Conservation (phyloP, 2,113 vertebrate genomes). For the Dasypus novemcinctus region DNA sequence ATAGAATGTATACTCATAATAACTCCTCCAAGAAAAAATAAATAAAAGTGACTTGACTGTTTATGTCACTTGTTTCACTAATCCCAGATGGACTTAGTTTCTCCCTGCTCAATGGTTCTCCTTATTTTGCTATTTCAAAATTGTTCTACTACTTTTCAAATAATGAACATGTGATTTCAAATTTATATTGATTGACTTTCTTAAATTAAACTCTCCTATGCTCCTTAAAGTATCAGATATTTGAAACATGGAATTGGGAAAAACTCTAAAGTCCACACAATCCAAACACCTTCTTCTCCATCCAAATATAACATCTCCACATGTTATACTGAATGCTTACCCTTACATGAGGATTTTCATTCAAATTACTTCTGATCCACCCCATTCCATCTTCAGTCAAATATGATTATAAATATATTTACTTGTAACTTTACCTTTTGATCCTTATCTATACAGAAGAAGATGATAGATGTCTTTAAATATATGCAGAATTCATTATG, state of each 20-base stretch:
- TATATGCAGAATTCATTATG: not conserved
- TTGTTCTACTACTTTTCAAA: not conserved
- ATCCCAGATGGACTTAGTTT: conserved; percentile 58
- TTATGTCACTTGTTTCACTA: conserved; percentile 67
- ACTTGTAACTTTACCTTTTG: not conserved
- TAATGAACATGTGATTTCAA: not conserved
- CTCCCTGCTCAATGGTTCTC: not conserved
- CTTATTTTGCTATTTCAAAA: conserved; percentile 39
- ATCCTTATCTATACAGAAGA: not conserved
- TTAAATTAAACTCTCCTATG: not conserved
- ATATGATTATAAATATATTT: not conserved
- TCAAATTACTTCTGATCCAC: not conserved
- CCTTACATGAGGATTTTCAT: not conserved
- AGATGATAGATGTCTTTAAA: not conserved
- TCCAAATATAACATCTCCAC: not conserved
- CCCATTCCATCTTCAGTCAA: not conserved
- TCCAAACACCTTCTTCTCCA: not conserved
- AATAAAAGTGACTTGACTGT: conserved; percentile 74
- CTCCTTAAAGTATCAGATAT: not conserved
- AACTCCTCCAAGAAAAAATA: too few relatives aligned
- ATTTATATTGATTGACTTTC: not conserved
- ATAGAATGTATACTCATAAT: too few relatives aligned
- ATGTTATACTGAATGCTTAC: not conserved
- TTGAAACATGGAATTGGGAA: conserved; percentile 1
- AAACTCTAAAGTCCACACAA: not conserved